These are phyloP conservation scores for Yasuhikotakia modesta DNA, from an alignment of 2,797 vertebrate genomes.

Conservation along the genomic window DNA sequence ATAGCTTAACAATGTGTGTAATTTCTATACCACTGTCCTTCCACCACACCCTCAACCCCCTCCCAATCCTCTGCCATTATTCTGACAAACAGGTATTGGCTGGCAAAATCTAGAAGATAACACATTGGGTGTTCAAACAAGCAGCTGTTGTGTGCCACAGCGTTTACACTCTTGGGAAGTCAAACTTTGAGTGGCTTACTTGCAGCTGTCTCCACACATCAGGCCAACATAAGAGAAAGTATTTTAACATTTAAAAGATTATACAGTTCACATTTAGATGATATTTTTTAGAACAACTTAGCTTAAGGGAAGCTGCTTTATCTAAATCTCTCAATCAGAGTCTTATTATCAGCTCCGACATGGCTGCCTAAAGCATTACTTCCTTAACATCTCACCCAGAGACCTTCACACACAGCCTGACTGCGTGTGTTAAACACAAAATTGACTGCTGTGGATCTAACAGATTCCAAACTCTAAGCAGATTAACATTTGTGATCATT, in stretches of 20 bases:
- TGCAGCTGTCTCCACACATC: not conserved
- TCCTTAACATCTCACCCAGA: conserved; percentile 1
- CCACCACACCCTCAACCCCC: too few species aligned
- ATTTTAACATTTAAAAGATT: not conserved
- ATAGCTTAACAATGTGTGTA: not conserved
- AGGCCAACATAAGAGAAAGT: not conserved
- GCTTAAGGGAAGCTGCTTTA: not conserved
- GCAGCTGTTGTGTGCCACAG: too few species aligned
- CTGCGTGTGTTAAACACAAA: not conserved
- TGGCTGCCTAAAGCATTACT: not conserved
- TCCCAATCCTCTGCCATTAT: too few species aligned
- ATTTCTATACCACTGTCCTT: not conserved
- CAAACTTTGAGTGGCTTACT: not conserved
- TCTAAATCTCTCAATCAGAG: conserved; percentile 12
- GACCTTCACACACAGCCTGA: not conserved
- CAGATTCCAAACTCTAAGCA: not conserved
- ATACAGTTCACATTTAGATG: not conserved
- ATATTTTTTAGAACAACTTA: not conserved
- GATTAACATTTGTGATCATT: not conserved
- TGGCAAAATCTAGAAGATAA: too few species aligned
- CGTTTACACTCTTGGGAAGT: too few species aligned
- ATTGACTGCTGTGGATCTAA: not conserved
- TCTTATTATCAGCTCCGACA: not conserved
- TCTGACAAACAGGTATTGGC: too few species aligned
- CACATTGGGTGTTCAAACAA: too few species aligned